A percentile compares a stretch with the other conserved stretches of the same genome.
These are phyloP conservation scores for Kryphioiulus occultus DNA, from an alignment of 2,888 invertebrate species.

Conservation along the genomic window DNA sequence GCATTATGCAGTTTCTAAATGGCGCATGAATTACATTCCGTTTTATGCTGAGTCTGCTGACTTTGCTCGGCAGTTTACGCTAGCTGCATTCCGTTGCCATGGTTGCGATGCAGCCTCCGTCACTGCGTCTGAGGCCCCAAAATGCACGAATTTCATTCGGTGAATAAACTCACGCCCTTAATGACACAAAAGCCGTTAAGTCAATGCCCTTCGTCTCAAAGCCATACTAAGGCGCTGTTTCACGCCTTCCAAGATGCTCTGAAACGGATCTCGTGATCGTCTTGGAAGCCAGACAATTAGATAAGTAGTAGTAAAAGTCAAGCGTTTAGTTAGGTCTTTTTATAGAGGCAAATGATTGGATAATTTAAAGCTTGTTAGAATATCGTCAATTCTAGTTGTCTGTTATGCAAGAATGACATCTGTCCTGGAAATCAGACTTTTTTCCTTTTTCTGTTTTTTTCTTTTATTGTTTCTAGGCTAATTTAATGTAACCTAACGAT, in stretches of 20 bases:
- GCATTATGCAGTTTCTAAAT: slow-evolving; percentile 20
- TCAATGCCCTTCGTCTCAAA: background rate
- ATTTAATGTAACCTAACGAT: no score
- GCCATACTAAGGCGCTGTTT: background rate
- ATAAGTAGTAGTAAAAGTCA: background rate
- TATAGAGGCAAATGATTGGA: background rate
- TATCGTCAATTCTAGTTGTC: background rate
- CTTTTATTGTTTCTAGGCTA: no score
- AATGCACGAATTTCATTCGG: background rate
- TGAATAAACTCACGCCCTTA: background rate
- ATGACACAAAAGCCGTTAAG: background rate
- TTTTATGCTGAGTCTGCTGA: background rate
- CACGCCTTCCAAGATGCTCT: no score
- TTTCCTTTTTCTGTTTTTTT: no score
- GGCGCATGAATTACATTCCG: slow-evolving; percentile 5
- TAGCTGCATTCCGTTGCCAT: background rate
- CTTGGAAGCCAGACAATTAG: background rate
- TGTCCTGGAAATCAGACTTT: background rate
- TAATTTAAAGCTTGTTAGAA: no score
- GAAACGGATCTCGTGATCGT: background rate
- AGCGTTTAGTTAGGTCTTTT: background rate
- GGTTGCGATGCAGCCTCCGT: background rate
- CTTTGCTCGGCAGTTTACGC: background rate
- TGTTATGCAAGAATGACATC: background rate
- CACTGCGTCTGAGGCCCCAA: background rate